Evolutionary conservation across 2,113 vertebrate genomes (phyloP), one percentile per base, ranked within the genome.

Genomic region (Suricata suricatta): DNA sequence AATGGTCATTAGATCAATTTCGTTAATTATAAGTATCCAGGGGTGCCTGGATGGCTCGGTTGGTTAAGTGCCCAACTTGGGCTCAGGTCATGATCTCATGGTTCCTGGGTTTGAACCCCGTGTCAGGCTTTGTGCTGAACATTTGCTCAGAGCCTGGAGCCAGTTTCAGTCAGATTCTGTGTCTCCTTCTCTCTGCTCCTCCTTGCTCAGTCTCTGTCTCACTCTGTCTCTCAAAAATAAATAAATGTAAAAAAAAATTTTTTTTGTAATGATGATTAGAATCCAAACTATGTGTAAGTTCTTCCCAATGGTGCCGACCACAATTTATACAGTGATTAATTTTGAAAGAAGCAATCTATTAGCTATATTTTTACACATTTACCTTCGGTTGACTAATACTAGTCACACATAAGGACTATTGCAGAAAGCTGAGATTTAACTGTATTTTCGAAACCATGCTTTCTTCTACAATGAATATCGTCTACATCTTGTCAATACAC

Each of bases 271-370:
- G 38, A 80, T 25, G n/a, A n/a, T 21, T 80, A 91, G 54, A 88
- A 69, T 38, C 16, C 9, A 66, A 16, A 76, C 9, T 23, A 50
- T 25, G 2, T 72, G 27, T 41, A 66, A 92, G 44, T 84, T 76
- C 64, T 74, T 71, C 29, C 41, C 41, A 54, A 1, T 29, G 76
- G 33, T 35, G 2, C 29, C 64, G 31, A 50, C 25, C 27, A n/a
- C 44, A 80, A 71, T 95, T 76, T 95, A 77, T 38, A 52, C 66
- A 60, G 6, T 64, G 14, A 27, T 89, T 31, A 57, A 6, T 81
- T 80, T 89, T 31, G 47, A 89, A 96, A 96, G 31, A 83, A 54
- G 77, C n/a, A 86, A n/a, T 85, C 6, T 68, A 14, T 86, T 91
- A 82, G 47, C 86, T 64, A 47, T n/a, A 74, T 54, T 76, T 74